Conservation (phyloP, 2,797 vertebrate genomes). For the Tenualosa ilisha region DNA sequence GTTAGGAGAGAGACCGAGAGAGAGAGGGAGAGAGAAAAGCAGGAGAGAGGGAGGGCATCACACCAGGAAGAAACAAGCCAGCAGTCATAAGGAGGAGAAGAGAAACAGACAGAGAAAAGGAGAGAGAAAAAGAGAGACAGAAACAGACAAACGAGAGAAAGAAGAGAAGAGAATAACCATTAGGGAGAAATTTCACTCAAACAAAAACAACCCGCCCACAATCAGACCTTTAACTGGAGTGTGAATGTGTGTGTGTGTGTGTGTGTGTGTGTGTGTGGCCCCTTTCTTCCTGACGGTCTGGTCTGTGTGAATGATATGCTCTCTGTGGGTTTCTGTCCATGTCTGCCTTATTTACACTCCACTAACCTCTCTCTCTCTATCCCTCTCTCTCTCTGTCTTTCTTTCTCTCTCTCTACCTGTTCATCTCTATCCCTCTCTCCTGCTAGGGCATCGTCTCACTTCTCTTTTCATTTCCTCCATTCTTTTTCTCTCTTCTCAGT, state of each 20-base stretch:
- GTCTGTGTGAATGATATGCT: neutral
- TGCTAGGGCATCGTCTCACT: neutral
- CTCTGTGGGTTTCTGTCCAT: no score
- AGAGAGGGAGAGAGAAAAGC: neutral
- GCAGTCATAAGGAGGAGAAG: no score
- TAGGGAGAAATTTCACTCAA: neutral
- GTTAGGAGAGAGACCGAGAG: neutral
- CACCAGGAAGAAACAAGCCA: no score
- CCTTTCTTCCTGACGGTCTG: neutral
- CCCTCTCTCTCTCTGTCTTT: no score
- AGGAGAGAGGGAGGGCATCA: no score
- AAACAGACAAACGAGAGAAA: neutral
- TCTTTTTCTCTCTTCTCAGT: neutral
- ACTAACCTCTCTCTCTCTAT: neutral
- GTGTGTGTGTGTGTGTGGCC: neutral
- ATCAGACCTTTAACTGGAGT: no score
- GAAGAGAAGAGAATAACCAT: neutral
- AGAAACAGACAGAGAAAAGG: slow-evolving; percentile 28
- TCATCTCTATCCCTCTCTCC: neutral
- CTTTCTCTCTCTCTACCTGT: neutral
- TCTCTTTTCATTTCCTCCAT: neutral
- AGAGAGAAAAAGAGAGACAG: slow-evolving; percentile 15
- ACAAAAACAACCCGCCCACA: no score
- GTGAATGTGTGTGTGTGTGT: neutral
- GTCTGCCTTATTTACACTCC: no score